Conservation (phyloP, 2,113 vertebrate species). For the Thamnophis sirtalis region DNA sequence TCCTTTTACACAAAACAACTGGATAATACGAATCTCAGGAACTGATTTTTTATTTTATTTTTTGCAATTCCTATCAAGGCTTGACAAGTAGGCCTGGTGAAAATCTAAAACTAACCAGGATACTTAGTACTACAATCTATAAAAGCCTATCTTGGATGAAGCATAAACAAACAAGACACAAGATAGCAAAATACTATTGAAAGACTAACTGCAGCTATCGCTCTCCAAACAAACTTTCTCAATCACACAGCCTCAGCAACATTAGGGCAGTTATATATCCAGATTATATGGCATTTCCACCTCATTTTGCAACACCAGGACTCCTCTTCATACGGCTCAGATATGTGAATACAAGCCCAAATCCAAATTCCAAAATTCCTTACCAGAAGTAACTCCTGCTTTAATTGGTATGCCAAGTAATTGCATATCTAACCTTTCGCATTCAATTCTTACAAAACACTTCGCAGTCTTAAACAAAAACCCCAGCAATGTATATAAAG, state of each 20-base stretch:
- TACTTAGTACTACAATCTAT: background rate
- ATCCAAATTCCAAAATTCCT: background rate
- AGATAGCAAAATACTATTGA: background rate
- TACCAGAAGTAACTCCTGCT: background rate
- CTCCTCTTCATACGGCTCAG: background rate
- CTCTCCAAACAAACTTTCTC: background rate
- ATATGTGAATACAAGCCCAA: background rate
- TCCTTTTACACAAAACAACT: slow-evolving; percentile 49
- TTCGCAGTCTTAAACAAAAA: background rate
- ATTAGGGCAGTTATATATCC: background rate
- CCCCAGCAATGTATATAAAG: background rate
- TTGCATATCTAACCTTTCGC: background rate
- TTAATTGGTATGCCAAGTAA: background rate
- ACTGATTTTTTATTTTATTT: background rate
- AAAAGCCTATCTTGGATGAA: background rate
- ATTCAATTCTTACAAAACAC: background rate
- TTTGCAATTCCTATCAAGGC: background rate
- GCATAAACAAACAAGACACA: background rate
- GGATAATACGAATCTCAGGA: background rate
- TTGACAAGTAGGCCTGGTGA: background rate
- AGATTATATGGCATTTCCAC: fast-evolving
- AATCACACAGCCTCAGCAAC: background rate
- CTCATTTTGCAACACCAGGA: background rate
- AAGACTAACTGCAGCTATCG: background rate
- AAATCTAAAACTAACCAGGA: slow-evolving; percentile 2